These are phyloP conservation scores for Tauraco erythrolophus DNA, from an alignment of 2,113 vertebrate species.

Conservation along the genomic window DNA sequence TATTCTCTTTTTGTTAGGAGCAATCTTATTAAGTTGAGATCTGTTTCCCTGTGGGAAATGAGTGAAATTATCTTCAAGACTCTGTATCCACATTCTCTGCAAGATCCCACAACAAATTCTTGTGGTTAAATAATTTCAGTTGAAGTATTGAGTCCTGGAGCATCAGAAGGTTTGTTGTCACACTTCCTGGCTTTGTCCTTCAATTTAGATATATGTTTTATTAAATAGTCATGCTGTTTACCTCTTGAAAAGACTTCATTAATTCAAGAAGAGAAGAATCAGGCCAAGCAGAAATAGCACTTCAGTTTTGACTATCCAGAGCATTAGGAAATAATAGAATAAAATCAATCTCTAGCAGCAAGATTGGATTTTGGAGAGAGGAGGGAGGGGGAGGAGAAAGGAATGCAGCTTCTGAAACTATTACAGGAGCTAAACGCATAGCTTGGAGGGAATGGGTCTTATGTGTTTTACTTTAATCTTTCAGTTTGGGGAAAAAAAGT, in stretches of 20 bases:
- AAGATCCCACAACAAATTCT: background rate
- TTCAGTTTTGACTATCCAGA: background rate
- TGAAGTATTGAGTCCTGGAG: background rate
- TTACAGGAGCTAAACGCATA: background rate
- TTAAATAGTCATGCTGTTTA: background rate
- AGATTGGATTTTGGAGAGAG: background rate
- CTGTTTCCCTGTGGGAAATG: background rate
- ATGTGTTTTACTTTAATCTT: background rate
- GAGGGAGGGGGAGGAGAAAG: background rate
- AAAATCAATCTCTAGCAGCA: background rate
- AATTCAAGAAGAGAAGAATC: background rate
- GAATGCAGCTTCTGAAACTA: background rate
- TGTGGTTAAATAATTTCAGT: background rate
- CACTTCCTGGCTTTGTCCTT: background rate
- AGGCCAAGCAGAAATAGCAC: background rate
- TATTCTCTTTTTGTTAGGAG: conserved; percentile 9
- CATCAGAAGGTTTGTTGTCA: background rate
- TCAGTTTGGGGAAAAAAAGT: background rate
- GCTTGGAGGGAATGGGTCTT: background rate
- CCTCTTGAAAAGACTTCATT: background rate
- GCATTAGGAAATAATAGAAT: background rate
- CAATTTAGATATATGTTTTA: background rate
- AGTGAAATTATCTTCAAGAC: background rate
- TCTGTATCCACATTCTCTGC: background rate
- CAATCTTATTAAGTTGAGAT: background rate